Percentiles rank a stretch among this genome's conserved stretches.
Evolutionary conservation across 2,888 invertebrate genomes (phyloP).

Genomic region (Protonemura montana): DNA sequence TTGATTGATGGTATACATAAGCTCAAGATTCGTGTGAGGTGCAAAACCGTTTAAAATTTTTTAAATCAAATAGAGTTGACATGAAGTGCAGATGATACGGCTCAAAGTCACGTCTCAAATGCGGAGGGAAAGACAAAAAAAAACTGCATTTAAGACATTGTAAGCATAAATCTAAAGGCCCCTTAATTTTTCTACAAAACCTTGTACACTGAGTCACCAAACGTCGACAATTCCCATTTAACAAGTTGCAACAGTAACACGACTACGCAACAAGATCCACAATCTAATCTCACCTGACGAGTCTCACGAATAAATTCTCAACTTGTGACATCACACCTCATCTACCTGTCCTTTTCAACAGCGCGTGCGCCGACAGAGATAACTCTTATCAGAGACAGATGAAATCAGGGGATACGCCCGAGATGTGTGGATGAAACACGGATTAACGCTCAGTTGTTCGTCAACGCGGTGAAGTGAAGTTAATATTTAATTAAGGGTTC

Average conservation of each 20-base stretch:
- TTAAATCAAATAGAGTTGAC: too few relatives aligned
- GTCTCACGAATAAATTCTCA: constrained; percentile 3
- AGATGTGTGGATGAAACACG: neutral
- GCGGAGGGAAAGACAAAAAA: too few relatives aligned
- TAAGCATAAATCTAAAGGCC: too few relatives aligned
- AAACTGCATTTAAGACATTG: too few relatives aligned
- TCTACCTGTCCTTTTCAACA: neutral
- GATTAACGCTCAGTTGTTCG: neutral
- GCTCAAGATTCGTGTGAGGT: too few relatives aligned
- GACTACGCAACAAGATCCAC: neutral
- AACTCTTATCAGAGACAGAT: neutral
- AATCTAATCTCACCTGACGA: neutral
- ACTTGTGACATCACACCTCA: neutral
- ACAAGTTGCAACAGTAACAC: constrained; percentile 25
- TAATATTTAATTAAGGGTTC: neutral
- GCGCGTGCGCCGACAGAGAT: constrained; percentile 8
- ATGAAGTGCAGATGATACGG: too few relatives aligned
- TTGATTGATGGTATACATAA: too few relatives aligned
- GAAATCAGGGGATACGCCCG: constrained; percentile 16
- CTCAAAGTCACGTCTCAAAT: too few relatives aligned
- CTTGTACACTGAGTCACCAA: neutral
- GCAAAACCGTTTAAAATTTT: too few relatives aligned
- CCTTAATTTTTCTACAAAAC: neutral
- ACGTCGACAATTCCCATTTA: neutral
- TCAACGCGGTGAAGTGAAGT: neutral